phyloP scores from a whole-genome alignment of 2,888 invertebrate species.

The Teleogryllus oceanicus region DNA sequence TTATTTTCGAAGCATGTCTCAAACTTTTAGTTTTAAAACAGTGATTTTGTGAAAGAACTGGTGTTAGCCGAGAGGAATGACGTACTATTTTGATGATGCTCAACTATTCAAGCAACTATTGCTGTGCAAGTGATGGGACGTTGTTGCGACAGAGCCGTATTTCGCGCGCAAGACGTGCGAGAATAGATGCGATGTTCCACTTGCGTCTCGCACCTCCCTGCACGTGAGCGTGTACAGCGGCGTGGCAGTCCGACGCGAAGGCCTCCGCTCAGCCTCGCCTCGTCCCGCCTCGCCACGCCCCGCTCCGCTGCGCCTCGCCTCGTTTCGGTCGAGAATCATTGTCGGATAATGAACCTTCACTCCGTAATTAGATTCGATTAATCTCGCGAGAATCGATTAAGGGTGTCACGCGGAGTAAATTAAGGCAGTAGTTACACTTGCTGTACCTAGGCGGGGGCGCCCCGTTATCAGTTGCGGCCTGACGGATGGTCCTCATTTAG shows the following conservation, averaged over 20 bases:
- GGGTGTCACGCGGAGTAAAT: constrained; percentile 8
- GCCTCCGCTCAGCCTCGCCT: not conserved
- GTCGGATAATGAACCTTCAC: constrained; percentile 18
- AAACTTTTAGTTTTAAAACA: too few species aligned
- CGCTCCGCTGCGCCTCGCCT: not conserved
- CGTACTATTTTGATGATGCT: too few species aligned
- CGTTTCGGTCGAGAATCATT: constrained; percentile 6
- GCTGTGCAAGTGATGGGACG: too few species aligned
- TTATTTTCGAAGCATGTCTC: too few species aligned
- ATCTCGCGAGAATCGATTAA: constrained; percentile 7
- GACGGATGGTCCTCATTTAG: too few species aligned
- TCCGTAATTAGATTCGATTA: constrained; percentile 18
- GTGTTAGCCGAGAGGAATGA: too few species aligned
- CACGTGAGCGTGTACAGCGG: not conserved
- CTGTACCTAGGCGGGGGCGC: not conserved
- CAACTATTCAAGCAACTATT: too few species aligned
- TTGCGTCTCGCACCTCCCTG: not conserved
- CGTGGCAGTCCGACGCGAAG: not conserved
- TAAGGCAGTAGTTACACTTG: constrained; percentile 2
- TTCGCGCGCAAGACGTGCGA: too few species aligned
- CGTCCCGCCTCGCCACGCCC: not conserved
- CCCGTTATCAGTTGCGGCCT: too few species aligned
- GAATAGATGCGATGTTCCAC: too few species aligned
- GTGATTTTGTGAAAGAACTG: too few species aligned
- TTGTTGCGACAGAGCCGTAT: too few species aligned